Percentiles rank a stretch among this genome's conserved stretches.
phyloP scores from a whole-genome alignment of 2,113 vertebrate genomes.

The Orcinus orca region DNA sequence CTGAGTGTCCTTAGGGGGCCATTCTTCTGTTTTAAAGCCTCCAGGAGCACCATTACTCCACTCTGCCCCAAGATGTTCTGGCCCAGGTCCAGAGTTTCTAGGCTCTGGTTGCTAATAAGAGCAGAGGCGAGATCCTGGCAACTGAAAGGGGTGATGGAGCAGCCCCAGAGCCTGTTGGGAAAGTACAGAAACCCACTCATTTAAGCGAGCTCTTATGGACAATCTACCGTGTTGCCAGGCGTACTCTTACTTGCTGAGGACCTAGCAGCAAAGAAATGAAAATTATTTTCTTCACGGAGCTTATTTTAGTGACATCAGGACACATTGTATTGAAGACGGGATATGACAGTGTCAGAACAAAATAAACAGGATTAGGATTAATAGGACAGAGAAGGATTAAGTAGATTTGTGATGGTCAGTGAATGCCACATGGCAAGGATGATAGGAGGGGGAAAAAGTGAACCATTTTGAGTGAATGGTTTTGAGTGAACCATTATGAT shows the following conservation, averaged over 20 bases:
- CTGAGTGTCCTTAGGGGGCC: neutral
- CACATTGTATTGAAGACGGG: accelerated
- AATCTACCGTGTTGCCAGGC: accelerated
- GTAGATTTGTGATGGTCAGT: neutral
- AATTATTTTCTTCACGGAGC: neutral
- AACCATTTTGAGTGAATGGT: too few species aligned
- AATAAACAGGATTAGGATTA: neutral
- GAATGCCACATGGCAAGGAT: neutral
- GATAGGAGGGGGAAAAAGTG: accelerated
- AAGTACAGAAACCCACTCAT: neutral
- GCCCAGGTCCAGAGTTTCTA: slow-evolving; percentile 17
- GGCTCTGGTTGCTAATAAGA: neutral
- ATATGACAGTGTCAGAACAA: accelerated
- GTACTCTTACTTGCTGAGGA: neutral
- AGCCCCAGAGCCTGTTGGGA: neutral
- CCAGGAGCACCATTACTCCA: neutral
- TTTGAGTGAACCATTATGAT: too few species aligned
- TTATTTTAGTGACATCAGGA: neutral
- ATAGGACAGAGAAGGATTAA: neutral
- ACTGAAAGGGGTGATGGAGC: neutral
- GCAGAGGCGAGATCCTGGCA: neutral
- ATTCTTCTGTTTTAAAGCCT: neutral
- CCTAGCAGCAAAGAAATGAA: neutral
- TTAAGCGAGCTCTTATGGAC: accelerated
- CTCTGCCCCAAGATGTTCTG: neutral